phyloP scores from a whole-genome alignment of 2,797 vertebrate species.

The Thunnus albacares region DNA sequence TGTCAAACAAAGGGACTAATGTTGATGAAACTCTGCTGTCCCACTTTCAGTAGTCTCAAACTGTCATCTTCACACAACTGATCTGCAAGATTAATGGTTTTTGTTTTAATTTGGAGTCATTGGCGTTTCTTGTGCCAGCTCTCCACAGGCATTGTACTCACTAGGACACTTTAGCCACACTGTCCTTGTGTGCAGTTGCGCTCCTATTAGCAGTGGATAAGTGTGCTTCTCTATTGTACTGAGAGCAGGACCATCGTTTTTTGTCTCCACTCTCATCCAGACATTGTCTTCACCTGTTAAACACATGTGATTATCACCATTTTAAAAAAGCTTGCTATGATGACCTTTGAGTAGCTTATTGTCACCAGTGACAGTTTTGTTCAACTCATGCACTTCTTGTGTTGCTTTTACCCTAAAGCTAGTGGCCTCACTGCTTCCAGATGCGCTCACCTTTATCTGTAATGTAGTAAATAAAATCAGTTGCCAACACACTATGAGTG shows the following conservation, averaged over 20 bases:
- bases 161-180: constrained; percentile 6
- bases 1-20: constrained; percentile 49
- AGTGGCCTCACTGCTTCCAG: neutral
- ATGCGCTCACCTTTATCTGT: neutral
- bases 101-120: constrained; percentile 40
- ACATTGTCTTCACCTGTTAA: no score
- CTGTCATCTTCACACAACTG: constrained; percentile 32
- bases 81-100: constrained; percentile 46
- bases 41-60: constrained; percentile 48
- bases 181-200: constrained; percentile 14
- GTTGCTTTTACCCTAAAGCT: constrained; percentile 13
- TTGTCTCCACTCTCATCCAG: constrained; percentile 21
- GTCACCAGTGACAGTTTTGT: constrained; percentile 2
- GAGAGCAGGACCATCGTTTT: no score
- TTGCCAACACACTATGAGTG: no score
- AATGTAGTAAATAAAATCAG: neutral
- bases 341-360: constrained; percentile 12
- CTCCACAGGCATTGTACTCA: constrained; percentile 13
- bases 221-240: neutral
- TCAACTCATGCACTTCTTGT: constrained; percentile 10
- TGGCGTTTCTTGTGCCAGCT: constrained; percentile 17
- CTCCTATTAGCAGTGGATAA: constrained; percentile 10
- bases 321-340: neutral
- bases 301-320: neutral
- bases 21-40: constrained; percentile 22